phyloP scores from a whole-genome alignment of 2,797 vertebrate genomes.

The Limnodromus scolopaceus region DNA sequence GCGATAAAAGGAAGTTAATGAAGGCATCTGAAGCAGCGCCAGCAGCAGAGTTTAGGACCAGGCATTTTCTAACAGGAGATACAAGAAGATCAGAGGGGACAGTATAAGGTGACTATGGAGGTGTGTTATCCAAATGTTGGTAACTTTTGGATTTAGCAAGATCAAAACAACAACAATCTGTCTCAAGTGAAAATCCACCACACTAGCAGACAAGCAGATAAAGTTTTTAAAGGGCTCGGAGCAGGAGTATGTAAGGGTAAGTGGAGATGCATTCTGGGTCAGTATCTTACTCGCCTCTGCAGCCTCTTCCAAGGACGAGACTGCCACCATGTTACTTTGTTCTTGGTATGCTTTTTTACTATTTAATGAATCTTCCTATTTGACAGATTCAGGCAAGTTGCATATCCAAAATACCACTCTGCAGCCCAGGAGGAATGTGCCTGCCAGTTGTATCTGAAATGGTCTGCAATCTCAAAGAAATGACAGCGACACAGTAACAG shows the following conservation, averaged over 20 bases:
- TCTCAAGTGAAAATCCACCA: not conserved
- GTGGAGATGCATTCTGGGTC: not conserved
- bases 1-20: not conserved
- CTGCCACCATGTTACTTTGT: not conserved
- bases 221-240: not conserved
- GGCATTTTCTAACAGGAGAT: not conserved
- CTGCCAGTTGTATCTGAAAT: not conserved
- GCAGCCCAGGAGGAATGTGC: not conserved
- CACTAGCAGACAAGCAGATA: not conserved
- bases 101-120: not conserved
- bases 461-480: not conserved
- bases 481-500: not conserved
- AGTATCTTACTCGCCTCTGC: not conserved
- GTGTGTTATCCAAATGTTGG: not conserved
- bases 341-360: not conserved
- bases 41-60: not conserved
- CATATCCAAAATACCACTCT: not conserved
- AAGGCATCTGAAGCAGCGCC: not conserved
- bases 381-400: not conserved
- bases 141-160: not conserved
- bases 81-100: not conserved
- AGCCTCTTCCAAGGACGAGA: not conserved
- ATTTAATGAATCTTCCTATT: not conserved
- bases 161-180: not conserved
- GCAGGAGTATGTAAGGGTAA: not conserved